Evolutionary conservation across 2,113 vertebrate genomes (phyloP).

Genomic region (Anarhynchus alexandrinus): DNA sequence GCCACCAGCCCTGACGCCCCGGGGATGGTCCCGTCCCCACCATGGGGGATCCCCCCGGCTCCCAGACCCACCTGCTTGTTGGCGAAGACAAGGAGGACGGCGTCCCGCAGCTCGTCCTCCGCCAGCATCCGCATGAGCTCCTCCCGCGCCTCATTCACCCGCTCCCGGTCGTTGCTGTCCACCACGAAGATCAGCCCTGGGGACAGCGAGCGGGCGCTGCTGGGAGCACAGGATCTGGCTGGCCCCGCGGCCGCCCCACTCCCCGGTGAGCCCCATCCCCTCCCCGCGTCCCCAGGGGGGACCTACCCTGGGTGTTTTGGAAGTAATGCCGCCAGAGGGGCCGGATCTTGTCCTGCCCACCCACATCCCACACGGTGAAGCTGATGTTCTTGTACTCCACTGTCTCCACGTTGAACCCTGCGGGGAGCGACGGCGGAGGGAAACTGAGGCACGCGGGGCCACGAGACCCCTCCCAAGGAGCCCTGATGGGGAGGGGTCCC

Average conservation of each 20-base stretch:
- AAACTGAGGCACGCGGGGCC: constrained; percentile 1
- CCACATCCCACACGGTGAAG: constrained; percentile 98
- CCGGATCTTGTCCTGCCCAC: constrained; percentile 98
- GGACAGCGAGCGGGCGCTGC: not conserved
- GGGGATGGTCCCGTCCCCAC: no score
- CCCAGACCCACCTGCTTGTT: constrained; percentile 88
- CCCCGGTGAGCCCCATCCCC: no score
- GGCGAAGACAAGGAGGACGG: constrained; percentile 92
- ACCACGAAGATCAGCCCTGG: constrained; percentile 96
- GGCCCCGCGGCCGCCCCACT: rapidly evolving
- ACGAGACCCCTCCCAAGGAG: not conserved
- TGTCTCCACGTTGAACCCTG: constrained; percentile 97
- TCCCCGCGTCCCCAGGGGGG: not conserved
- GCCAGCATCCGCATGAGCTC: constrained; percentile 98
- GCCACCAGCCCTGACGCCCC: rapidly evolving
- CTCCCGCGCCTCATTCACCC: constrained; percentile 93
- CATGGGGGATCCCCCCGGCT: not conserved
- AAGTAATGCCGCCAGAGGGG: constrained; percentile 99
- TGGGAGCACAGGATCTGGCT: not conserved
- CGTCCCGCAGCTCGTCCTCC: constrained; percentile 92
- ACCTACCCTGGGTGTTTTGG: constrained; percentile 96
- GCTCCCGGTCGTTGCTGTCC: constrained; percentile 96
- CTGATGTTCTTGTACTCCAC: constrained; percentile 99
- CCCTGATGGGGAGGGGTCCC: not conserved
- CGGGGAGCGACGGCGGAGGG: not conserved